Percentiles rank a stretch among this genome's conserved stretches.
These are phyloP conservation scores for Xestobium rufovillosum DNA, from an alignment of 2,888 invertebrate genomes.

Conservation along the genomic window DNA sequence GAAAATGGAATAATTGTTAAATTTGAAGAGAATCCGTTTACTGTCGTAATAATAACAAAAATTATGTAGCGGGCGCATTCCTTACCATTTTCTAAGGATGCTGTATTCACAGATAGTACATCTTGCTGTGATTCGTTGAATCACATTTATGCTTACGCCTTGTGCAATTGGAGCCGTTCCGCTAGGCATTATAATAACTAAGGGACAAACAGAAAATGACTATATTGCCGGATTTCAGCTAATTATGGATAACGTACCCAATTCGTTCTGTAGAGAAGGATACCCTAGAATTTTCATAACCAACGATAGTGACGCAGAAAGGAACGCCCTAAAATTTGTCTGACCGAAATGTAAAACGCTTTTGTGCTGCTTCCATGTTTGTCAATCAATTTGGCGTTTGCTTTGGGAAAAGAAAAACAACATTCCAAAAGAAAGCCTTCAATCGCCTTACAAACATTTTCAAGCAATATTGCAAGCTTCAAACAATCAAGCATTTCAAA, in stretches of 20 bases:
- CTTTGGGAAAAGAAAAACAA: conserved; percentile 15
- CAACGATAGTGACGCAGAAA: conserved; percentile 17
- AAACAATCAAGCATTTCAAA: no score
- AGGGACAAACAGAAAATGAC: conserved; percentile 13
- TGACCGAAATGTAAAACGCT: conserved; percentile 13
- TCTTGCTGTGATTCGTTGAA: conserved; percentile 9
- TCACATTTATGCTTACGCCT: conserved; percentile 14
- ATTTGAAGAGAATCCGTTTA: conserved; percentile 9
- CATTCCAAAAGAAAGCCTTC: conserved; percentile 6
- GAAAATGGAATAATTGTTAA: no score
- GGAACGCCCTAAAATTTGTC: conserved; percentile 13
- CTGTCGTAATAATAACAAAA: conserved; percentile 9
- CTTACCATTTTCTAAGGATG: conserved; percentile 6
- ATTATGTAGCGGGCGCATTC: conserved; percentile 13
- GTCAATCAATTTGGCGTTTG: conserved; percentile 14
- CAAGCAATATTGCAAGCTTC: no score
- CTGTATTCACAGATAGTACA: conserved; percentile 12
- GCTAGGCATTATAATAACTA: conserved; percentile 16
- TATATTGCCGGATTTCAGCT: conserved; percentile 15
- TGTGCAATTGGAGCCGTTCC: conserved; percentile 17
- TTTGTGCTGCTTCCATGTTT: conserved; percentile 16
- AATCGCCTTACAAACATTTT: no score
- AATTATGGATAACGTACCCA: conserved; percentile 8
- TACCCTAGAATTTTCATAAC: conserved; percentile 15
- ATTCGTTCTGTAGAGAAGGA: conserved; percentile 10